Percentiles rank a stretch among this genome's conserved stretches.
Evolutionary conservation across 1,140 invertebrate species (phyloP).

Genomic region (Anoplolepis gracilipes): DNA sequence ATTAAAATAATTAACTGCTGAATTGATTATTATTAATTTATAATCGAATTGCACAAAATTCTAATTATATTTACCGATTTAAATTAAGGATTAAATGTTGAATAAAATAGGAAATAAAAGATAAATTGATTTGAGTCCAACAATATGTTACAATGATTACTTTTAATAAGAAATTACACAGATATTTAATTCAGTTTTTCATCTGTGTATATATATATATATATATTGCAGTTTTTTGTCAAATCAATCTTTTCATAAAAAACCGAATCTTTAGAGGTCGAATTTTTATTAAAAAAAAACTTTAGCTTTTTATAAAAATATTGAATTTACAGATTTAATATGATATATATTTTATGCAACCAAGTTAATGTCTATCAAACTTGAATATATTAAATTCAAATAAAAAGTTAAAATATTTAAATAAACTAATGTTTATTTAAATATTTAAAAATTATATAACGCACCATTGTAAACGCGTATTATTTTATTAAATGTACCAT

Average conservation of each 20-base stretch:
- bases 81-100: background rate
- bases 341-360: no score
- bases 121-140: background rate
- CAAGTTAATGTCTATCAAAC: no score
- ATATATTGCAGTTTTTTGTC: no score
- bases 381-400: no score
- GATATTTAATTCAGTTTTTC: background rate
- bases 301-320: no score
- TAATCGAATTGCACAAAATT: background rate
- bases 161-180: background rate
- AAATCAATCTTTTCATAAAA: no score
- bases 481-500: background rate
- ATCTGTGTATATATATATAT: background rate
- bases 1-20: background rate
- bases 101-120: background rate
- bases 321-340: no score
- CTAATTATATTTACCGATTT: background rate
- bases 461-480: background rate
- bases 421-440: no score
- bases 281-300: no score
- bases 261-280: no score
- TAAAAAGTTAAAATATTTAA: no score
- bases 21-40: background rate
- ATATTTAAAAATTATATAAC: background rate
- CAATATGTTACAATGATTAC: background rate